phyloP scores from a whole-genome alignment of 2,888 invertebrate species.

The Agapostemon virescens region DNA sequence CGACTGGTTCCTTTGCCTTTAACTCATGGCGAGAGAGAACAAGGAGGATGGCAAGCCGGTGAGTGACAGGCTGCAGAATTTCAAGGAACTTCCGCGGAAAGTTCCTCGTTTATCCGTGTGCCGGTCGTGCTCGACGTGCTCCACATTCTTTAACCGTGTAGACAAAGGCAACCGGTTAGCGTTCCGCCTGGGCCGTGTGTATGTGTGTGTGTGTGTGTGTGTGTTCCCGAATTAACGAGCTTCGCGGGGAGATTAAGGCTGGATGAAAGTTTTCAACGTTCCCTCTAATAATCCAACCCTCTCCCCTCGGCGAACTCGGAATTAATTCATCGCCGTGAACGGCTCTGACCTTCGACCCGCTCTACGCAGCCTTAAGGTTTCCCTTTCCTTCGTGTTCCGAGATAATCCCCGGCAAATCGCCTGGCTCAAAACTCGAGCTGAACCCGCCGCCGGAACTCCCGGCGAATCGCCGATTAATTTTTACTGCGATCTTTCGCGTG shows the following conservation, averaged over 20 bases:
- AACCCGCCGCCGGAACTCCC: not conserved
- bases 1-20: not conserved
- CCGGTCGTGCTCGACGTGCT: not conserved
- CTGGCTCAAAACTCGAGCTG: conserved; percentile 25
- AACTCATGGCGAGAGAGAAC: too few species aligned
- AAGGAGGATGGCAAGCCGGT: not conserved
- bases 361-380: conserved; percentile 14
- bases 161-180: not conserved
- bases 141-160: not conserved
- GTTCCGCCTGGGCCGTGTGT: too few species aligned
- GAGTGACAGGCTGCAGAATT: conserved; percentile 1
- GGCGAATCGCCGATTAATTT: conserved; percentile 9
- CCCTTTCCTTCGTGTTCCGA: conserved; percentile 13
- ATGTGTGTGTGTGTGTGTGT: too few species aligned
- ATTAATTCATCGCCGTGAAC: conserved; percentile 50
- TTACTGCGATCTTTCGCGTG: not conserved
- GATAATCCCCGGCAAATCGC: conserved; percentile 46
- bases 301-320: not conserved
- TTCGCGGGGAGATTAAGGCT: not conserved
- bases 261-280: not conserved
- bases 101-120: not conserved
- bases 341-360: conserved; percentile 34
- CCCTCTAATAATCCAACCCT: conserved; percentile 3
- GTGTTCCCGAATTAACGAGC: not conserved
- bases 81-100: not conserved